Percentiles rank a stretch among this genome's conserved stretches.
phyloP scores from a whole-genome alignment of 2,888 invertebrate genomes.

The Pinctada fucata region DNA sequence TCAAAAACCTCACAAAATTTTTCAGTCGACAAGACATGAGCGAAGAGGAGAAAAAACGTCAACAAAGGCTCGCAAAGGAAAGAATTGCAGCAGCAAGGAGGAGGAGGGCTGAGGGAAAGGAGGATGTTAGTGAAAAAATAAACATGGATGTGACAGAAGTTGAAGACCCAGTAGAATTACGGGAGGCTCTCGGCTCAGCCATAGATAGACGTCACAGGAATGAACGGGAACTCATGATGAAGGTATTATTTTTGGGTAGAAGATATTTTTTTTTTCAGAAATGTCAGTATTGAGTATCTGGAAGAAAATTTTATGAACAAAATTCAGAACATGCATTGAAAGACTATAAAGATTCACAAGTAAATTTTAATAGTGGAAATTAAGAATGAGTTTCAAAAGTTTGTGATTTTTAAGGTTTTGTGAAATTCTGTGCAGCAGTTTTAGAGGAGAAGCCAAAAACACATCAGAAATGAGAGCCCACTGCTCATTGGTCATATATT shows the following conservation, averaged over 20 bases:
- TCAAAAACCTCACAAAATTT: neutral
- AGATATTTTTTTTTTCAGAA: neutral
- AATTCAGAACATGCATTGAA: too few relatives aligned
- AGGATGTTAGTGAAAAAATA: slow-evolving; percentile 38
- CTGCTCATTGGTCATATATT: too few relatives aligned
- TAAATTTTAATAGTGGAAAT: too few relatives aligned
- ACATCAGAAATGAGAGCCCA: too few relatives aligned
- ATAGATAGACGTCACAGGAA: slow-evolving; percentile 65
- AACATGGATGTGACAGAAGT: slow-evolving; percentile 42
- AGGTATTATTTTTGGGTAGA: slow-evolving; percentile 47
- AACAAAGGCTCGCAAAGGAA: slow-evolving; percentile 65
- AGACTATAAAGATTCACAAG: too few relatives aligned
- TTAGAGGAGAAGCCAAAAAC: too few relatives aligned
- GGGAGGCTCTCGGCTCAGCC: slow-evolving; percentile 60
- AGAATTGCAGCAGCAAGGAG: slow-evolving; percentile 62
- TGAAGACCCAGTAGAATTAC: slow-evolving; percentile 57
- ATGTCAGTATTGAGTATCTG: too few relatives aligned
- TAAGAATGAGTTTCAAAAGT: too few relatives aligned
- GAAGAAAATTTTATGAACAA: too few relatives aligned
- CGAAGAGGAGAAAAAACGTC: slow-evolving; percentile 61
- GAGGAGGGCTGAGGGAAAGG: slow-evolving; percentile 36
- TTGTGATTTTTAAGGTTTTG: too few relatives aligned
- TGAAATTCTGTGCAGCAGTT: too few relatives aligned
- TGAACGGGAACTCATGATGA: slow-evolving; percentile 63
- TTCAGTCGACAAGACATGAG: slow-evolving; percentile 37